Evolutionary conservation across 2,888 invertebrate genomes (phyloP), one percentile per base, ranked within the genome.

Genomic region (Falcaria lacertinaria): DNA sequence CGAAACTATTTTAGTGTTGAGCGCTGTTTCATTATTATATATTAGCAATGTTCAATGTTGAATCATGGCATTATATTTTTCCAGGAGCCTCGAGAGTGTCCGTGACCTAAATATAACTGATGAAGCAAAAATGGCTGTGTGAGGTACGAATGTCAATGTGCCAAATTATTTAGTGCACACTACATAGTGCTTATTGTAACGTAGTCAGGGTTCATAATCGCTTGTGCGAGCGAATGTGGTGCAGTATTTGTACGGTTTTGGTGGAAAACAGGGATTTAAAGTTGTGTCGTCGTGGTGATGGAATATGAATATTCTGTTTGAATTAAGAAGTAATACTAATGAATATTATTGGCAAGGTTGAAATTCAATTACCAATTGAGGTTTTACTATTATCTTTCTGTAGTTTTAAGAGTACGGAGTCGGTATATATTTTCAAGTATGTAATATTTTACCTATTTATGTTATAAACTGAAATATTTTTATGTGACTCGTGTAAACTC

Each of bases 201-300:
- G 52, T 56, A 53, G 55, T 60, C 65, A 70, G 69, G 65, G 69
- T 70, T 42, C 41, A 57, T 58, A 53, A 47, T 64, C 59, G 70
- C 61, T 61, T 42, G 37, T n/a, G 56, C 44, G 52, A 58, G 59
- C 59, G 61, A 52, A 39, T 51, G 61, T 64, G 68, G 48, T 45
- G 45, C 45, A 34, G 37, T 36, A 41, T 33, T 40, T 36, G 22
- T 17, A 35, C 14, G 36, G 37, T 22, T 34, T 43, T 25, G 15
- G 25, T 33, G 19, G 15, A 43, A 61, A 71, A 37, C 71, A 72
- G 72, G 71, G 71, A 71, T 22, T 19, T 36, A 13, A 14, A 36
- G 22, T 36, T 54, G 46, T 38, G 45, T 42, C 34, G 52, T 37
- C 43, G 45, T 50, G 43, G 34, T 43, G 48, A 45, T 44, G 48